Conservation (phyloP, 1,140 invertebrate species). For the Plutomurus gul region DNA sequence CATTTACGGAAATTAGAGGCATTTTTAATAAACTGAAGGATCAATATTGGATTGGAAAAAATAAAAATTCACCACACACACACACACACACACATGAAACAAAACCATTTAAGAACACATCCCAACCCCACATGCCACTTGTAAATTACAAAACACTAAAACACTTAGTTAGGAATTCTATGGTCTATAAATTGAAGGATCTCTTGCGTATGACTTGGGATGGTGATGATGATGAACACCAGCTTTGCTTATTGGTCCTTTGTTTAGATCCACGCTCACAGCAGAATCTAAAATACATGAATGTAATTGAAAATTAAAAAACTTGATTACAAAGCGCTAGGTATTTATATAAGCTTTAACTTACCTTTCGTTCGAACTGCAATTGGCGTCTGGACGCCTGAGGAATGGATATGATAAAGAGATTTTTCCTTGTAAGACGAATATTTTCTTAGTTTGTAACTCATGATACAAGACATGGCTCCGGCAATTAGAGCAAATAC, state of each 20-base stretch:
- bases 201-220: constrained; percentile 47
- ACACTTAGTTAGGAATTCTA: background rate
- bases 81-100: no score
- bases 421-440: constrained; percentile 34
- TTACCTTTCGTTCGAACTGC: constrained; percentile 19
- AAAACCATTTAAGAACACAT: no score
- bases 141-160: no score
- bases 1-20: no score
- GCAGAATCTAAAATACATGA: background rate
- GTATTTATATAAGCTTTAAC: background rate
- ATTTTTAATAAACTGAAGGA: no score
- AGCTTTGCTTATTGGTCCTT: background rate
- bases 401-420: constrained; percentile 13
- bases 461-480: constrained; percentile 45
- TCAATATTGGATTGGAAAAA: no score
- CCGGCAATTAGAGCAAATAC: constrained; percentile 39
- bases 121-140: no score
- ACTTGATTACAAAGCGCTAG: background rate
- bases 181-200: constrained; percentile 47
- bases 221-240: constrained; percentile 36
- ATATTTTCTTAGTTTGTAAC: constrained; percentile 32
- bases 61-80: no score
- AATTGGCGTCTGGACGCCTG: constrained; percentile 24
- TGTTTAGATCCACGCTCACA: background rate
- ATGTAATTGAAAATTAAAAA: background rate